These are phyloP conservation scores for Chaetops frenatus DNA, from an alignment of 2,113 vertebrate genomes.

Conservation along the genomic window DNA sequence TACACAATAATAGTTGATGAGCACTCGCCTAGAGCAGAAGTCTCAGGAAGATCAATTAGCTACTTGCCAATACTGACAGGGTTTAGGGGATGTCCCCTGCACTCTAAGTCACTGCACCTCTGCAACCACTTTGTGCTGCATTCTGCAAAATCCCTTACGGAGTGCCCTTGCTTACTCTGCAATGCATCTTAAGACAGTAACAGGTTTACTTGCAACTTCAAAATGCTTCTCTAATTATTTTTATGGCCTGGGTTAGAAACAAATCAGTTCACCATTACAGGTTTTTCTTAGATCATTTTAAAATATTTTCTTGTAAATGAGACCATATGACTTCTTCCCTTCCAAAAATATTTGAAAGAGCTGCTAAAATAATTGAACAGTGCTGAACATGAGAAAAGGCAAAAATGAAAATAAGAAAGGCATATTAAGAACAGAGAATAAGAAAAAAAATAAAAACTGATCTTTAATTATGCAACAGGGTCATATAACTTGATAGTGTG, in stretches of 20 bases:
- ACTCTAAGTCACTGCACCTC: background rate
- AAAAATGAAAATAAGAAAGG: background rate
- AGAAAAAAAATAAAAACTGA: background rate
- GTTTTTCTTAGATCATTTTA: background rate
- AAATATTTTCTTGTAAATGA: background rate
- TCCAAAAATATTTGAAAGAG: background rate
- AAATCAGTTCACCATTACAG: background rate
- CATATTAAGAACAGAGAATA: background rate
- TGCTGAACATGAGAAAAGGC: background rate
- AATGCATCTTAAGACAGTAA: background rate
- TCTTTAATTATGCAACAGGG: background rate
- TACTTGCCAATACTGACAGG: background rate
- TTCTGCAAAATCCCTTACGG: background rate
- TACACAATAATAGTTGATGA: background rate
- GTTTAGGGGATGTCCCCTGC: background rate
- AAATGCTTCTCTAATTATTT: background rate
- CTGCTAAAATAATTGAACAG: background rate
- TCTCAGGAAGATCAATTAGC: background rate
- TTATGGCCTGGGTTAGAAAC: background rate
- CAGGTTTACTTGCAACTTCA: background rate
- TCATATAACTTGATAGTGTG: background rate
- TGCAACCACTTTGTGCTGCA: background rate
- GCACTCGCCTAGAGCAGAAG: background rate
- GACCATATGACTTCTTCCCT: background rate
- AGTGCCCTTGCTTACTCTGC: background rate